Evolutionary conservation across 2,113 vertebrate species (phyloP).

Genomic region (Tonatia bakeri): DNA sequence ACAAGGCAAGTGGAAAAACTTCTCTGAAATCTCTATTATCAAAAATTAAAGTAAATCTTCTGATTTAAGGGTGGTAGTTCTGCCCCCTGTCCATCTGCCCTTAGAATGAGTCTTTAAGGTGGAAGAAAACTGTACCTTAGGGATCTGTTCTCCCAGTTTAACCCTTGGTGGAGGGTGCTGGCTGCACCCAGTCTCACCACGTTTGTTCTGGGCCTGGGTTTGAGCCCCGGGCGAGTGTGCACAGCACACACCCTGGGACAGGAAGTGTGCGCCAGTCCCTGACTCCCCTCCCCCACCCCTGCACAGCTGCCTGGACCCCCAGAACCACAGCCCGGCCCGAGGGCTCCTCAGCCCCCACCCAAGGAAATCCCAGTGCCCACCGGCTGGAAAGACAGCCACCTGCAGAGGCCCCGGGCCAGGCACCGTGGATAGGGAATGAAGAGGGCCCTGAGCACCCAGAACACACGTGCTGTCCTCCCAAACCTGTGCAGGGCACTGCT

Average conservation of each 20-base stretch:
- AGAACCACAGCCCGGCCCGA: fast-evolving
- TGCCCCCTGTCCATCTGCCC: background rate
- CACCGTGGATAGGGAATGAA: fast-evolving
- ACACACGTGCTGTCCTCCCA: fast-evolving
- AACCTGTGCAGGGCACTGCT: fast-evolving
- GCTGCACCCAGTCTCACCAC: fast-evolving
- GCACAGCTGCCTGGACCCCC: fast-evolving
- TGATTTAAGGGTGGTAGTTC: background rate
- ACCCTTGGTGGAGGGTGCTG: fast-evolving
- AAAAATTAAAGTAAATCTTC: background rate
- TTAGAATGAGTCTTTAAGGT: fast-evolving
- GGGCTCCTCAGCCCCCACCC: no score
- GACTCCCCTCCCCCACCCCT: no score
- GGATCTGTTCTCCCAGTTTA: fast-evolving
- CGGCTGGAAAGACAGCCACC: fast-evolving
- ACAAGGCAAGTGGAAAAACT: background rate
- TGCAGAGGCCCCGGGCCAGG: fast-evolving
- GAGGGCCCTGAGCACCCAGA: fast-evolving
- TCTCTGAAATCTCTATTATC: background rate
- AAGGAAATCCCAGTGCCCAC: fast-evolving
- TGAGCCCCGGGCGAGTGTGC: no score
- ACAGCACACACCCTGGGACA: background rate
- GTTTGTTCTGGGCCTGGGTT: fast-evolving
- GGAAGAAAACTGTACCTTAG: fast-evolving
- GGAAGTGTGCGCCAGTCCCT: background rate